These are phyloP conservation scores for Ptilorrhoa leucosticta DNA, from an alignment of 2,113 vertebrate genomes.

Conservation along the genomic window DNA sequence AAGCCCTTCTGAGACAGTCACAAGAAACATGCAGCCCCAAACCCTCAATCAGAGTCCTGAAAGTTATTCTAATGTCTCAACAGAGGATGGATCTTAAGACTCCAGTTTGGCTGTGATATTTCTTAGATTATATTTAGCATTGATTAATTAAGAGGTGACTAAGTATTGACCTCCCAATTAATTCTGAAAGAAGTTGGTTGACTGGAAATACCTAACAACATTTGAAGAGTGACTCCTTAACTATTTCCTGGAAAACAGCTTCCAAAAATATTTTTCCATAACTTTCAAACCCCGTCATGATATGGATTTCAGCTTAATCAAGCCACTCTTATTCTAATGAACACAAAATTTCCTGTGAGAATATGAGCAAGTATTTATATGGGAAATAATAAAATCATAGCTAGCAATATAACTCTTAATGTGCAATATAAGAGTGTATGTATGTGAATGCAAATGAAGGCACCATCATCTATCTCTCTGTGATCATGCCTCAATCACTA, in stretches of 20 bases:
- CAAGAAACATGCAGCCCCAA: not conserved
- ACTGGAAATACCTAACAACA: constrained; percentile 9
- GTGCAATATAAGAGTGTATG: not conserved
- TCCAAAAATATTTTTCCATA: not conserved
- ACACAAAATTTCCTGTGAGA: not conserved
- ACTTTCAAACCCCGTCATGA: not conserved
- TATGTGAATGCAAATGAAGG: not conserved
- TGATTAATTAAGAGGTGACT: constrained; percentile 33
- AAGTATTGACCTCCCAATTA: constrained; percentile 26
- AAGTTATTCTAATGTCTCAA: not conserved
- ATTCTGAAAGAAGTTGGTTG: not conserved
- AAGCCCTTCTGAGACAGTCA: not conserved
- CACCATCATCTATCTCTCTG: not conserved
- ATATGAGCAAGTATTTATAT: not conserved
- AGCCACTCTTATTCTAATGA: not conserved
- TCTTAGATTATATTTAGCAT: not conserved
- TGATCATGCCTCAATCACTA: not conserved
- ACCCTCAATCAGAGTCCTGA: not conserved
- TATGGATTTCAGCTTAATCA: constrained; percentile 8
- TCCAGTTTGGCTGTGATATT: not conserved
- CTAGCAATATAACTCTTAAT: not conserved
- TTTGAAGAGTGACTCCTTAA: not conserved
- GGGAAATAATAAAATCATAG: constrained; percentile 11
- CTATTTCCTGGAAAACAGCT: constrained; percentile 17
- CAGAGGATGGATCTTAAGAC: not conserved